Evolutionary conservation across 2,113 vertebrate species (phyloP).

Genomic region (Cephalophus harveyi): DNA sequence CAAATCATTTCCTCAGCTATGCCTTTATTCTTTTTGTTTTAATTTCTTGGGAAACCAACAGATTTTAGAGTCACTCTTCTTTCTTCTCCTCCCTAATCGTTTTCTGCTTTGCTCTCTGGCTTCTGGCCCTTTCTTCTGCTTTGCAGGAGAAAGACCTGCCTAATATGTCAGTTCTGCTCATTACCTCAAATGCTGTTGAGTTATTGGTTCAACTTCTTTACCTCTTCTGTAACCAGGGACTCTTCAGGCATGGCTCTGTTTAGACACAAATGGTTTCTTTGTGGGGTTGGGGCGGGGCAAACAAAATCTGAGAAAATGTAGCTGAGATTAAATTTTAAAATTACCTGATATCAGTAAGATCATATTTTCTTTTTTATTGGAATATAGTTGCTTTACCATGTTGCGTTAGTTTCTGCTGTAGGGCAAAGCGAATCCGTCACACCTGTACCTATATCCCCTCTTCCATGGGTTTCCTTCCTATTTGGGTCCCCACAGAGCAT

Average conservation of each 20-base stretch:
- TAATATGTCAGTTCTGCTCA: rapidly evolving
- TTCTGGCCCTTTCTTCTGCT: background rate
- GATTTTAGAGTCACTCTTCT: background rate
- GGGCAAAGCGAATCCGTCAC: background rate
- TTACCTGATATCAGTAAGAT: background rate
- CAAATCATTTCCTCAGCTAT: background rate
- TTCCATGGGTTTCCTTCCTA: background rate
- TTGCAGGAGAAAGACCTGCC: background rate
- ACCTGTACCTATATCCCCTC: background rate
- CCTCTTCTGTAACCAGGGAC: background rate
- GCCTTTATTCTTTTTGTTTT: background rate
- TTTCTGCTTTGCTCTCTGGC: background rate
- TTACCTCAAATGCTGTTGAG: background rate
- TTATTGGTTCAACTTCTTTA: rapidly evolving
- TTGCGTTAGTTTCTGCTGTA: background rate
- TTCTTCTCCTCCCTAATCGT: background rate
- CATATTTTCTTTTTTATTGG: background rate
- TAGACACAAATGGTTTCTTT: background rate
- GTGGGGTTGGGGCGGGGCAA: rapidly evolving
- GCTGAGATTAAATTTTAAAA: background rate
- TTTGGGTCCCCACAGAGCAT: background rate
- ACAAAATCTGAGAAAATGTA: background rate
- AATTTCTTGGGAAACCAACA: background rate
- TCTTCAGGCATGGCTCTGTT: background rate
- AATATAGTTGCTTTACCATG: background rate